These are phyloP conservation scores for Platichthys stellatus DNA, from an alignment of 2,113 vertebrate genomes.

Conservation along the genomic window DNA sequence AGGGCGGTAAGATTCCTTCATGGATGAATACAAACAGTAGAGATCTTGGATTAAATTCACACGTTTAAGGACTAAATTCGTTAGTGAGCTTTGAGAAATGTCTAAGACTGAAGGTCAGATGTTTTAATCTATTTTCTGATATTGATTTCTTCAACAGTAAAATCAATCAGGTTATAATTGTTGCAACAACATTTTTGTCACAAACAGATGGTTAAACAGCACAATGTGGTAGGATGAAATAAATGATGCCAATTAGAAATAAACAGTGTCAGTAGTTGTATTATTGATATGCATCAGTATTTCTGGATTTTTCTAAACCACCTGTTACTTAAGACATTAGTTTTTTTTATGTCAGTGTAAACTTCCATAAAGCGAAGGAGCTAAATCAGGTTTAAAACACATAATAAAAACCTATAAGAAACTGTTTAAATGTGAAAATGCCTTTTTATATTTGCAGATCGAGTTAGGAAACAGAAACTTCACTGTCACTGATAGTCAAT, in stretches of 20 bases:
- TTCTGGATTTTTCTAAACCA: not conserved
- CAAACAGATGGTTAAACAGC: not conserved
- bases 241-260: not conserved
- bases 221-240: not conserved
- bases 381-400: not conserved
- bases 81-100: not conserved
- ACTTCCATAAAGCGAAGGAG: not conserved
- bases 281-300: not conserved
- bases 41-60: too few species aligned
- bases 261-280: too few species aligned
- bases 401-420: not conserved
- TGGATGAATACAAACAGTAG: too few species aligned
- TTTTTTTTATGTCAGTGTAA: not conserved
- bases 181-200: not conserved
- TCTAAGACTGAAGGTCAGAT: not conserved
- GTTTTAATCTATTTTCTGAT: not conserved
- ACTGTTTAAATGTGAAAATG: too few species aligned
- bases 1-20: too few species aligned
- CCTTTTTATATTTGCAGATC: not conserved
- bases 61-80: too few species aligned
- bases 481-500: not conserved
- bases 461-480: not conserved
- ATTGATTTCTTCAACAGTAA: not conserved
- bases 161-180: not conserved
- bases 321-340: not conserved